Conservation (phyloP, 2,797 vertebrate species). For the Phyllotis vaccarum region DNA sequence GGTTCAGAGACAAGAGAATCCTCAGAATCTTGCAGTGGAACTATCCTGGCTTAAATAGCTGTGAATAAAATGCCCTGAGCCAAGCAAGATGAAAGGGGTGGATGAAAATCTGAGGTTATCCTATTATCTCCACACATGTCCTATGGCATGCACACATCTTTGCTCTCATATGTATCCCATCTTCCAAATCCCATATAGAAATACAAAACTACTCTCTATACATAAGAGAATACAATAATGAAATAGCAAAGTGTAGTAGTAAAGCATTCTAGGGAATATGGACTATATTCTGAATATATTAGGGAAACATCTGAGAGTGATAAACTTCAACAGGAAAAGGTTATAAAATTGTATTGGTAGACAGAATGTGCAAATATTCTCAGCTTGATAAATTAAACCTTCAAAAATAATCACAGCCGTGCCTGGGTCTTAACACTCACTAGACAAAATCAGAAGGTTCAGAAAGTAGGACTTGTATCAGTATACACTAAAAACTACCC, state of each 20-base stretch:
- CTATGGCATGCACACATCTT: neutral
- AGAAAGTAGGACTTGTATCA: neutral
- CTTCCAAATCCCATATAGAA: neutral
- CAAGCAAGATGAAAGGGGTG: neutral
- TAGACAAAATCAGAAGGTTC: conserved; percentile 8
- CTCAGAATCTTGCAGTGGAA: neutral
- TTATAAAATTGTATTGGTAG: neutral
- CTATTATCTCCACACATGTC: neutral
- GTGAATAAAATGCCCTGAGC: neutral
- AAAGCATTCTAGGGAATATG: neutral
- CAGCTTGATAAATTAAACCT: neutral
- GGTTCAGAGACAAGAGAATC: neutral
- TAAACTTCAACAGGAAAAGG: neutral
- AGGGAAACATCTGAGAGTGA: neutral
- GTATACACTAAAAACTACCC: neutral
- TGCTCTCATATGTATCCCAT: neutral
- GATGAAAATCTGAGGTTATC: neutral
- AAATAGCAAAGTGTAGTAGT: neutral
- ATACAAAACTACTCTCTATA: neutral
- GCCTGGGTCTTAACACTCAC: neutral
- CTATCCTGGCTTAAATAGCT: neutral
- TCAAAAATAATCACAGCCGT: conserved; percentile 8
- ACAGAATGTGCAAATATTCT: conserved; percentile 20
- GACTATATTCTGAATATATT: neutral
- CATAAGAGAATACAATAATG: neutral